Evolutionary conservation across 2,797 vertebrate genomes (phyloP), one percentile per base, ranked within the genome.

Genomic region (Cyclura pinguis): DNA sequence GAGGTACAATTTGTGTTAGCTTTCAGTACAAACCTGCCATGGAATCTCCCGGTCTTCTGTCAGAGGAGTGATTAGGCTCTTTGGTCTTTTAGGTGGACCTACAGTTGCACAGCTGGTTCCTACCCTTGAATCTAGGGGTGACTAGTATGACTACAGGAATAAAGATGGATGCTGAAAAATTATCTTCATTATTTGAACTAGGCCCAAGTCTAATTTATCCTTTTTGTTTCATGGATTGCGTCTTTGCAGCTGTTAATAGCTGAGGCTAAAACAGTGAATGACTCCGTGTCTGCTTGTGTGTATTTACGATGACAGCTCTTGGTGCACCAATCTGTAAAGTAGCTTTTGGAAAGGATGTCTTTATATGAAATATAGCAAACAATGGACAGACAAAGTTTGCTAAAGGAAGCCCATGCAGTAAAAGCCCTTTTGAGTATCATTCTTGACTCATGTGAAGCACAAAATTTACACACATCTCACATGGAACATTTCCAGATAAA

Each of bases 1-100:
- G 90, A 98, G 98, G 99, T 99, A 96, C 32, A 47, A 1, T 35
- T 89, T 69, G 38, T 9, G 7, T 83, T 59, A 9, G 0, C 92
- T 92, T 92, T 74, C 18, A 5, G 24, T 52, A 78, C 0, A 86
- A 85, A 91, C 29, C 42, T 90, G 72, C 7, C 24, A 67, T 9
- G 7, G 47, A 27, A 38, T 13, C 22, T 78, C 42, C 81, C 73
- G 85, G 55, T 73, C 85, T 83, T 82, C 14, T 2, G 0, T 55
- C 55, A 86, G 78, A 83, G 22, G 76, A 77, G 42, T 89, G 85
- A 77, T 4, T 1, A 29, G 67, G 3, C 1, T 86, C 7, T 59
- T 10, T 42, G 38, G 91, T 83, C 78, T 22, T 0, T 64, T 27
- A 52, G 14, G 13, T 72, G 42, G 20, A 64, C 18, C 29, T 64